A percentile compares a stretch with the other conserved stretches of the same genome.
phyloP scores from a whole-genome alignment of 2,113 vertebrate species.

The Thryonomys swinderianus region DNA sequence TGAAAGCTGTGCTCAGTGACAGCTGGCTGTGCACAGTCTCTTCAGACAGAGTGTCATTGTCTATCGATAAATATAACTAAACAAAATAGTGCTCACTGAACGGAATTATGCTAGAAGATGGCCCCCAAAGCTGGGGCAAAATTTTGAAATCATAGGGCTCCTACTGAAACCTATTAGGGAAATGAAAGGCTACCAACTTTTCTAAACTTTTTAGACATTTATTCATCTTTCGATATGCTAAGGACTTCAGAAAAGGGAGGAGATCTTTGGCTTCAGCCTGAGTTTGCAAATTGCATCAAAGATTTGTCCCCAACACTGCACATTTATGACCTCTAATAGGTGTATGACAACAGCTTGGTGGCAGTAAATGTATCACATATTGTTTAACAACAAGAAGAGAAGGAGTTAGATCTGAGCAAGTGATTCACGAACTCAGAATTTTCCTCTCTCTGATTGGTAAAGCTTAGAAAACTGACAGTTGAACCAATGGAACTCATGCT shows the following conservation, averaged over 20 bases:
- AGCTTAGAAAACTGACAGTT: neutral
- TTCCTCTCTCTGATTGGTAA: neutral
- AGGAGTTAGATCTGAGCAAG: neutral
- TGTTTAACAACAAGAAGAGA: neutral
- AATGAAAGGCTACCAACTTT: fast-evolving
- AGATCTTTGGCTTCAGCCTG: neutral
- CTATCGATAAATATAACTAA: neutral
- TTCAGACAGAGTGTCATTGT: neutral
- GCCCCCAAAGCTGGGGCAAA: neutral
- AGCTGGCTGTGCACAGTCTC: neutral
- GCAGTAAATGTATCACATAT: neutral
- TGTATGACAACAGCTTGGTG: neutral
- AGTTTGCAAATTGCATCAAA: neutral
- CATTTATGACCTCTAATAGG: neutral
- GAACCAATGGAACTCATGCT: neutral
- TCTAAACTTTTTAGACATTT: neutral
- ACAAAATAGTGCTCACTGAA: neutral
- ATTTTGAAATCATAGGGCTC: neutral
- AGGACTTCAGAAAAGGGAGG: neutral
- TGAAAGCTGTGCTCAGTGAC: neutral
- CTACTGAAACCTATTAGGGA: neutral
- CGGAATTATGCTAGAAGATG: neutral
- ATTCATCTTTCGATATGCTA: neutral
- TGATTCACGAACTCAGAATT: neutral
- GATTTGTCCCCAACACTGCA: neutral